Conservation (phyloP, 2,888 invertebrate genomes). For the Rhopalosiphum nymphaeae region DNA sequence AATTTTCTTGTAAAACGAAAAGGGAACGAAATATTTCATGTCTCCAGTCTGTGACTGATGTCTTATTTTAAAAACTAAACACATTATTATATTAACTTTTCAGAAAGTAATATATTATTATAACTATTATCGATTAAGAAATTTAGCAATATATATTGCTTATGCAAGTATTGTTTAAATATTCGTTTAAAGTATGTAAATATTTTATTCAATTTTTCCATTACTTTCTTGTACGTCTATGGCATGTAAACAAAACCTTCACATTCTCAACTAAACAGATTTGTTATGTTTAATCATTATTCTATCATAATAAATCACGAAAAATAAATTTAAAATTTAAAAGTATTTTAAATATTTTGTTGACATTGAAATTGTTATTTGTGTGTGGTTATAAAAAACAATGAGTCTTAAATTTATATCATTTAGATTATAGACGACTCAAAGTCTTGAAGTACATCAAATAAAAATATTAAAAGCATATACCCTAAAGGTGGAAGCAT, state of each 20-base stretch:
- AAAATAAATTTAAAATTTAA: not conserved
- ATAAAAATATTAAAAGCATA: not conserved
- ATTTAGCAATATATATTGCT: not conserved
- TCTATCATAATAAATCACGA: not conserved
- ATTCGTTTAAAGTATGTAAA: not conserved
- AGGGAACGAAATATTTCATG: not conserved
- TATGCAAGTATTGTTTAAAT: not conserved
- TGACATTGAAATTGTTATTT: conserved; percentile 30
- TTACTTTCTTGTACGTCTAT: not conserved
- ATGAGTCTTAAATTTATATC: conserved; percentile 4
- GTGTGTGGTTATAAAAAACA: not conserved
- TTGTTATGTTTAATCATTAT: not conserved
- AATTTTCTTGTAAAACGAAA: not conserved
- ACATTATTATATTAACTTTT: not conserved
- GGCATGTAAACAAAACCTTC: not conserved
- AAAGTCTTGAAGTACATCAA: not conserved
- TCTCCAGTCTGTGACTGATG: not conserved
- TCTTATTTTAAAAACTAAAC: not conserved
- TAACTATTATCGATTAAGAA: not conserved
- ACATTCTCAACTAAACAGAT: not conserved
- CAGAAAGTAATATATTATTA: not conserved
- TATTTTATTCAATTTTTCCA: not conserved
- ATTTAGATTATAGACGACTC: not conserved
- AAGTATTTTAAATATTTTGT: not conserved
- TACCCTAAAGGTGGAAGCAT: not conserved